Conservation (phyloP, 2,113 vertebrate species). For the Bubo blakistoni region DNA sequence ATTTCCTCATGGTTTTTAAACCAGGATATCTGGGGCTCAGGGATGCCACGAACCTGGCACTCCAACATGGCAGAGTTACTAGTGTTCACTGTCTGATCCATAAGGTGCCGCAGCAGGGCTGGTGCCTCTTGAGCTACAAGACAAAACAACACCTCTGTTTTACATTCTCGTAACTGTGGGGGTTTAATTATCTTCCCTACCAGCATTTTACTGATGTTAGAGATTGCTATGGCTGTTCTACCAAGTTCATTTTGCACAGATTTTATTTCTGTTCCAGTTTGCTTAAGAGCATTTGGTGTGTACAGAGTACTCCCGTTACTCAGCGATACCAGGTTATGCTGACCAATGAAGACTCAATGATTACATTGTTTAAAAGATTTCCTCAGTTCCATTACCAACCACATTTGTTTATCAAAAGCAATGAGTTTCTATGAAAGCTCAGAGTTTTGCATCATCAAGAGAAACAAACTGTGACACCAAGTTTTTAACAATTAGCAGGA, state of each 20-base stretch:
- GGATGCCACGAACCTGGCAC: constrained; percentile 81
- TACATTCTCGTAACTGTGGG: not conserved
- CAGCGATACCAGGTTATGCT: not conserved
- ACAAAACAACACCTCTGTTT: constrained; percentile 59
- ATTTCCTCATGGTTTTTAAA: constrained; percentile 87
- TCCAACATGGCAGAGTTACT: constrained; percentile 84
- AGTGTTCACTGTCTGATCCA: constrained; percentile 80
- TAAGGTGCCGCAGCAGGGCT: constrained; percentile 79
- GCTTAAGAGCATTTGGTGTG: not conserved
- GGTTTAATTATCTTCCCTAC: not conserved
- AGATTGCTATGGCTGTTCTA: not conserved
- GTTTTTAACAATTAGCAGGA: not conserved
- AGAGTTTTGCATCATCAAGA: not conserved
- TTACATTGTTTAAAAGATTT: not conserved
- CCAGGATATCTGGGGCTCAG: constrained; percentile 87
- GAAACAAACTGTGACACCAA: not conserved
- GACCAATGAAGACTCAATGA: not conserved
- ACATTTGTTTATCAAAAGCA: not conserved
- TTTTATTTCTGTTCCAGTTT: not conserved
- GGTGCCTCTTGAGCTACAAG: constrained; percentile 86
- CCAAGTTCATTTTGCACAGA: not conserved
- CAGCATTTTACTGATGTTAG: not conserved
- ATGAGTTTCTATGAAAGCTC: not conserved
- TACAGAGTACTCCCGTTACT: not conserved
- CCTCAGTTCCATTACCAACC: not conserved